phyloP scores from a whole-genome alignment of 1,140 invertebrate species.

The Holotrichia oblita region DNA sequence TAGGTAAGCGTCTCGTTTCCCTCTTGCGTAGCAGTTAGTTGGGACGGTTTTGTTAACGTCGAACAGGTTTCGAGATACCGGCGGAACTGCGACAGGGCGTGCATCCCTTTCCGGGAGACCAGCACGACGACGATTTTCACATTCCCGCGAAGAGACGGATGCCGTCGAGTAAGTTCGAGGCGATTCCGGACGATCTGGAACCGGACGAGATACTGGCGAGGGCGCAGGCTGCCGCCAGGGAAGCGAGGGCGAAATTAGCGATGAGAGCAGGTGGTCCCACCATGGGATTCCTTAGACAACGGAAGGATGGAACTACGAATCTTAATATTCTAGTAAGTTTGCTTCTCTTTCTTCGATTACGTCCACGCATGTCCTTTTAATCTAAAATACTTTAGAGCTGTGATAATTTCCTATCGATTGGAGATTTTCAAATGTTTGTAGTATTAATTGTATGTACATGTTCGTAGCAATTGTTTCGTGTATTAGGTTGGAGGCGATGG shows the following conservation, averaged over 20 bases:
- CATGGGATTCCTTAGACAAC: conserved; percentile 84
- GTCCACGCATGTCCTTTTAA: too few relatives aligned
- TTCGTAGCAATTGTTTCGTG: too few relatives aligned
- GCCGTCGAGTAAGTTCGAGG: conserved; percentile 76
- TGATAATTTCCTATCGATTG: too few relatives aligned
- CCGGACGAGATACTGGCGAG: conserved; percentile 81
- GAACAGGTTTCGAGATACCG: conserved; percentile 83
- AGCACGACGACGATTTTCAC: conserved; percentile 49
- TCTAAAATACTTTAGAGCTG: too few relatives aligned
- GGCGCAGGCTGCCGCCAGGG: conserved; percentile 68
- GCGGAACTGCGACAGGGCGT: conserved; percentile 54
- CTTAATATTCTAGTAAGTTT: conserved; percentile 77
- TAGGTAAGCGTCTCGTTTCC: too few relatives aligned
- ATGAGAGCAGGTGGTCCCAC: conserved; percentile 61
- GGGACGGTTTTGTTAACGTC: too few relatives aligned
- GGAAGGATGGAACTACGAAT: conserved; percentile 86
- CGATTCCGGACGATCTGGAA: conserved; percentile 80
- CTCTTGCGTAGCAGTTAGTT: too few relatives aligned
- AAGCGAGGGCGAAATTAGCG: conserved; percentile 71
- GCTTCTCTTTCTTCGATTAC: too few relatives aligned
- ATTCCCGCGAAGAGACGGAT: conserved; percentile 48
- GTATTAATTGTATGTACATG: too few relatives aligned
- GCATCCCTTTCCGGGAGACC: conserved; percentile 40
- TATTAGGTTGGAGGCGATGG: conserved; percentile 73
- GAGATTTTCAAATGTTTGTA: too few relatives aligned